phyloP scores from a whole-genome alignment of 2,113 vertebrate genomes.

The Crypturellus undulatus region DNA sequence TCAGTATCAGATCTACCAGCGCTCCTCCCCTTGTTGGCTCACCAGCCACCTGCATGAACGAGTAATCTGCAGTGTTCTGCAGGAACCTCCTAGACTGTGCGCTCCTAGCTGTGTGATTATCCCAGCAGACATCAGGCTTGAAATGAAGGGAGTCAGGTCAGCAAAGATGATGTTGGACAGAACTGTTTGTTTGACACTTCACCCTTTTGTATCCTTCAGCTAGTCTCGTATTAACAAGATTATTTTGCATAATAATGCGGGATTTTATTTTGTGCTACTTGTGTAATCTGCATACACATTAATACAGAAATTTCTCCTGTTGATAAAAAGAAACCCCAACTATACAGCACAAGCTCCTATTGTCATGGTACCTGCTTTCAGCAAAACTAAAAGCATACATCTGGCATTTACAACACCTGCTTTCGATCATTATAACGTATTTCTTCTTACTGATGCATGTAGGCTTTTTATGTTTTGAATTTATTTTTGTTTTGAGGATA shows the following conservation, averaged over 20 bases:
- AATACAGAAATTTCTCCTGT: neutral
- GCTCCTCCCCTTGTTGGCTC: no score
- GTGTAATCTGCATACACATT: neutral
- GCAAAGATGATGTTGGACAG: conserved; percentile 11
- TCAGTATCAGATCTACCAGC: no score
- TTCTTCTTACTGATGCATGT: neutral
- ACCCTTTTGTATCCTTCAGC: neutral
- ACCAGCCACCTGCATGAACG: no score
- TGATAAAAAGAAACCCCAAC: neutral
- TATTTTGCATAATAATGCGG: neutral
- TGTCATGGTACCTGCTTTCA: neutral
- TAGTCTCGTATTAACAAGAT: neutral
- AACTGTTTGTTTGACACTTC: neutral
- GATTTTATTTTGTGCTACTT: neutral
- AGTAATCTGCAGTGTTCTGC: no score
- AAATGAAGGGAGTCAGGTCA: conserved; percentile 30
- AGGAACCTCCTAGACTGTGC: no score
- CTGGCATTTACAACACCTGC: neutral
- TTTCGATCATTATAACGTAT: neutral
- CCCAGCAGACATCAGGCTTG: no score
- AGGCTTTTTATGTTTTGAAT: neutral
- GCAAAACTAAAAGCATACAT: neutral
- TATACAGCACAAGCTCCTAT: neutral
- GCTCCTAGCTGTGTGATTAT: no score
- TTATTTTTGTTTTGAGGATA: neutral